phyloP scores from a whole-genome alignment of 2,888 invertebrate genomes.

The Eumerus sabulonum region DNA sequence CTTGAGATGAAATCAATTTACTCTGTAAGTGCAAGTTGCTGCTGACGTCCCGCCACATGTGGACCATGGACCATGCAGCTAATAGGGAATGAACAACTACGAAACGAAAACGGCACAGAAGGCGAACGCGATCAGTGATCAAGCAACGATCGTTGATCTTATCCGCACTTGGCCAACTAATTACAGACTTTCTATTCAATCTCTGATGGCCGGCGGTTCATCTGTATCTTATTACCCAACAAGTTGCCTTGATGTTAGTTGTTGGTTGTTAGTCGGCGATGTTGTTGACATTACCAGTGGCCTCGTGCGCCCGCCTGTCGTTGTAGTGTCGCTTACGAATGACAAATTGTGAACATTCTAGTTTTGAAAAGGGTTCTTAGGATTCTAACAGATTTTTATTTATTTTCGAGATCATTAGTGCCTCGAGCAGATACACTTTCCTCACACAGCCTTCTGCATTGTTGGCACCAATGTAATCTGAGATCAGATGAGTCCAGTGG shows the following conservation, averaged over 20 bases:
- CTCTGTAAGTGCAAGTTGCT: constrained; percentile 28
- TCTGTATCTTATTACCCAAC: constrained; percentile 57
- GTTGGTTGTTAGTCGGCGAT: constrained; percentile 1
- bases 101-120: constrained; percentile 5
- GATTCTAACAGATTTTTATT: too few relatives aligned
- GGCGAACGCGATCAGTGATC: constrained; percentile 55
- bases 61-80: constrained; percentile 27
- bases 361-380: too few relatives aligned
- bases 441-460: constrained; percentile 17
- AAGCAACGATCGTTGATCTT: constrained; percentile 63
- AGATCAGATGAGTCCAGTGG: constrained; percentile 58
- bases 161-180: constrained; percentile 68
- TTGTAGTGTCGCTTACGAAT: constrained; percentile 15
- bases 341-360: constrained; percentile 50
- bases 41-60: constrained; percentile 31
- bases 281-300: constrained; percentile 63
- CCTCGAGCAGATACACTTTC: too few relatives aligned
- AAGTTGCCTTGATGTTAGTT: background rate
- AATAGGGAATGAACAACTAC: too few relatives aligned
- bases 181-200: constrained; percentile 68
- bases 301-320: constrained; percentile 39
- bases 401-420: too few relatives aligned
- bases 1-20: constrained; percentile 62
- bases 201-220: constrained; percentile 39
- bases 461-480: constrained; percentile 59